These are phyloP conservation scores for Siniperca undulata DNA, from an alignment of 2,797 vertebrate species.

Conservation along the genomic window DNA sequence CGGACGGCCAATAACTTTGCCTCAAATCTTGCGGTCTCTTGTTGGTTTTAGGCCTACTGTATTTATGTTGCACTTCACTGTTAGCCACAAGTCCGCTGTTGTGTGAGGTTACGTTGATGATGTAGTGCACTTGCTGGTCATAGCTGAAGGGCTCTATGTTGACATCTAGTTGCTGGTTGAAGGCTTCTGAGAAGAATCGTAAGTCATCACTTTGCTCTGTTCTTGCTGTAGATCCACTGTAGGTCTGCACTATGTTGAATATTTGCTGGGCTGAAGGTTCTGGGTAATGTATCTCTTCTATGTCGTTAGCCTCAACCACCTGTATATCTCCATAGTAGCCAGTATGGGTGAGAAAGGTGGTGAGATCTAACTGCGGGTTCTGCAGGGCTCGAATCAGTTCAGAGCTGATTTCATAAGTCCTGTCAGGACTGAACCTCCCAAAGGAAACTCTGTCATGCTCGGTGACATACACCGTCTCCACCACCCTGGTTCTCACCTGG, in stretches of 20 bases:
- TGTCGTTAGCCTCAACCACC: neutral
- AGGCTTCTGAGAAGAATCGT: neutral
- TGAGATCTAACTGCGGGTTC: constrained; percentile 42
- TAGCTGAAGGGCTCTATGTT: neutral
- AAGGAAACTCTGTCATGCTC: constrained; percentile 22
- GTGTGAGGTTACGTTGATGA: neutral
- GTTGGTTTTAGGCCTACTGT: neutral
- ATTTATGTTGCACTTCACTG: neutral
- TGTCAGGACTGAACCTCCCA: constrained; percentile 49
- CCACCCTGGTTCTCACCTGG: constrained; percentile 23
- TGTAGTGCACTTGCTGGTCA: neutral
- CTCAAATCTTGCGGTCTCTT: neutral
- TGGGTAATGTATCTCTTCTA: neutral
- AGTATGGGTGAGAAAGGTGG: constrained; percentile 37
- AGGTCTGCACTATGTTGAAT: neutral
- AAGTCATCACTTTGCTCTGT: neutral
- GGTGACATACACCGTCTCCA: constrained; percentile 60
- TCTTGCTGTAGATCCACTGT: neutral
- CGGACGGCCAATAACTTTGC: neutral
- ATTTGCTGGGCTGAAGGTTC: neutral
- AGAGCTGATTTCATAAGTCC: constrained; percentile 45
- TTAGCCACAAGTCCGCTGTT: neutral
- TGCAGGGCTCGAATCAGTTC: constrained; percentile 58
- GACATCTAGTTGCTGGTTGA: neutral
- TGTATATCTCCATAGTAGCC: constrained; percentile 25